These are phyloP conservation scores for Laterallus jamaicensis DNA, from an alignment of 2,113 vertebrate species.

Conservation along the genomic window DNA sequence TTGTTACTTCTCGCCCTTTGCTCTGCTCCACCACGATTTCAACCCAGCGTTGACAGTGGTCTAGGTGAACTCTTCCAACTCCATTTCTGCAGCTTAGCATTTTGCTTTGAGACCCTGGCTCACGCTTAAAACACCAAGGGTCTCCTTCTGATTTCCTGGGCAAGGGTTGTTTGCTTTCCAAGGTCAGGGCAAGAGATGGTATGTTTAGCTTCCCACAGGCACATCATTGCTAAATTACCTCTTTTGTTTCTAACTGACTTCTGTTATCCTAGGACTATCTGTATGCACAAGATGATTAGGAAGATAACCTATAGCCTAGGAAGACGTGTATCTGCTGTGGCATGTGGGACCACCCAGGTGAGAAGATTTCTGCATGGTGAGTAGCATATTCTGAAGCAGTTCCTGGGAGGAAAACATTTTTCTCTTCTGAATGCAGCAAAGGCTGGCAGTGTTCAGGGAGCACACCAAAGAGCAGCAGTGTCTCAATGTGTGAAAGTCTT, in stretches of 20 bases:
- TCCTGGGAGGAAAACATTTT: background rate
- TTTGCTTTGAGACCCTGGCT: background rate
- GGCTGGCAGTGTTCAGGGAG: background rate
- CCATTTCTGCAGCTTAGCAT: background rate
- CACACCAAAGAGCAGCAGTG: background rate
- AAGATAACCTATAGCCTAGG: conserved; percentile 7
- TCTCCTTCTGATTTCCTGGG: background rate
- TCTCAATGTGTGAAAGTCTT: background rate
- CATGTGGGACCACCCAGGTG: background rate
- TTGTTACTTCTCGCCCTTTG: background rate
- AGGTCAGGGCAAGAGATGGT: background rate
- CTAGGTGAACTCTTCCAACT: background rate
- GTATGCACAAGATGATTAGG: background rate
- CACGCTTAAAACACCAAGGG: background rate
- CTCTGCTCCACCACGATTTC: background rate
- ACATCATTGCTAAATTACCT: background rate
- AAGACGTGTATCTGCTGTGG: background rate
- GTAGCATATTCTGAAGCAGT: conserved; percentile 9
- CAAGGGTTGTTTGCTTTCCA: background rate
- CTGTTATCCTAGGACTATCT: background rate
- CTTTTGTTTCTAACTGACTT: background rate
- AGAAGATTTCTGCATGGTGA: conserved; percentile 68
- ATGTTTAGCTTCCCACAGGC: background rate
- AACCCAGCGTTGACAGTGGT: background rate
- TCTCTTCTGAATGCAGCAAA: background rate